phyloP scores from a whole-genome alignment of 2,888 invertebrate genomes.

The Dryadula phaetusa region DNA sequence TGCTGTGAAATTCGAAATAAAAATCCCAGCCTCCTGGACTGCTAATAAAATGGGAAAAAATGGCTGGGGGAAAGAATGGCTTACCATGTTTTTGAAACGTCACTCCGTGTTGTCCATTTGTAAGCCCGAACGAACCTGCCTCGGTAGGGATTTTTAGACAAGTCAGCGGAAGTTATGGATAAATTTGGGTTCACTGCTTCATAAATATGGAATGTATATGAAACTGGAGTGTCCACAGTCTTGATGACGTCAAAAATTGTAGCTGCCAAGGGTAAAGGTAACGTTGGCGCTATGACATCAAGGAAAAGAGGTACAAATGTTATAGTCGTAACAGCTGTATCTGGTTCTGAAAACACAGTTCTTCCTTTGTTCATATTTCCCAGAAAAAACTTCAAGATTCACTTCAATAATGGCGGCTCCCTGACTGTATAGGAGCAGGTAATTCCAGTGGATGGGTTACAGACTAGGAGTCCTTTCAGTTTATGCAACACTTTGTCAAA shows the following conservation, averaged over 20 bases:
- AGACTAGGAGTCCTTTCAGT: too few relatives aligned
- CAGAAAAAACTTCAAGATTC: conserved; percentile 37
- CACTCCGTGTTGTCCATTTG: too few relatives aligned
- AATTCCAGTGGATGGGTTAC: too few relatives aligned
- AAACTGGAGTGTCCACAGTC: conserved; percentile 49
- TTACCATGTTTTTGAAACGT: conserved; percentile 48
- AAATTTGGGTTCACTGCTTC: too few relatives aligned
- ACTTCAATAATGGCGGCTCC: conserved; percentile 43
- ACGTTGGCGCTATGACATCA: conserved; percentile 48
- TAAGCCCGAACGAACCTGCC: too few relatives aligned
- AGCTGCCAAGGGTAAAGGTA: conserved; percentile 49
- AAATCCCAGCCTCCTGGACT: conserved; percentile 43
- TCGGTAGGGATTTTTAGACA: conserved; percentile 51
- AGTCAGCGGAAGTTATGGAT: conserved; percentile 49
- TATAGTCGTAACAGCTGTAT: conserved; percentile 48
- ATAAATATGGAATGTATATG: too few relatives aligned
- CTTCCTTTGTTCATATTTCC: conserved; percentile 43
- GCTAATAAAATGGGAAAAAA: conserved; percentile 45
- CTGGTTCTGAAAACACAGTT: conserved; percentile 46
- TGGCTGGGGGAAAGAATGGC: too few relatives aligned
- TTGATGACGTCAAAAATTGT: conserved; percentile 50
- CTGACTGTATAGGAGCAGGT: conserved; percentile 43
- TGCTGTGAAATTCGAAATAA: conserved; percentile 44
- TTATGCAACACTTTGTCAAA: conserved; percentile 45
- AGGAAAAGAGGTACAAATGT: conserved; percentile 51